Percentiles rank a stretch among this genome's conserved stretches.
phyloP scores from a whole-genome alignment of 2,113 vertebrate genomes.

The Vimba vimba region DNA sequence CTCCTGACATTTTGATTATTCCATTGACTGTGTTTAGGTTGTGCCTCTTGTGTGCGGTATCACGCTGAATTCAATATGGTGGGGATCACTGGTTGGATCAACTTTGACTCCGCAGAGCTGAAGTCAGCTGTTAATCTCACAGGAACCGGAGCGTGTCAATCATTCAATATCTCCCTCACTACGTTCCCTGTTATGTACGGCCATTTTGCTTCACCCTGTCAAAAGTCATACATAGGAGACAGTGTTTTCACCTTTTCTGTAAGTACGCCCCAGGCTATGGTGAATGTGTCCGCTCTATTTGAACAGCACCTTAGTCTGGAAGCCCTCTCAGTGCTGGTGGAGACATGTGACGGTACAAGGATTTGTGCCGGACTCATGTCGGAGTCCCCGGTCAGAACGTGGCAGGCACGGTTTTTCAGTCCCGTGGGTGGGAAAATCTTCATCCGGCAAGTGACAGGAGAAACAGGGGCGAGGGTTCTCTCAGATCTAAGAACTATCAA shows the following conservation, averaged over 20 bases:
- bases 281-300: constrained; percentile 63
- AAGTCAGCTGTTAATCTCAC: constrained; percentile 65
- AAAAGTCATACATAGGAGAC: constrained; percentile 66
- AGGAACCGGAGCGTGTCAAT: constrained; percentile 62
- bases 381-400: constrained; percentile 54
- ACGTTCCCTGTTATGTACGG: constrained; percentile 78
- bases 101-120: constrained; percentile 64
- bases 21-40: constrained; percentile 64
- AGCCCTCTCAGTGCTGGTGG: constrained; percentile 72
- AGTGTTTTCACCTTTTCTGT: constrained; percentile 62
- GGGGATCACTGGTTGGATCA: constrained; percentile 72
- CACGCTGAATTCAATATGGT: constrained; percentile 75
- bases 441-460: constrained; percentile 64
- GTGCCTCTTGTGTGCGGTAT: constrained; percentile 62
- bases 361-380: constrained; percentile 71
- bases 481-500: constrained; percentile 67
- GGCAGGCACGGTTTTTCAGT: constrained; percentile 72
- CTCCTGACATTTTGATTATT: background rate
- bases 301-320: constrained; percentile 61
- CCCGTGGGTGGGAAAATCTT: constrained; percentile 74
- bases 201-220: constrained; percentile 71
- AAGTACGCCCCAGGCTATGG: background rate
- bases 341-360: constrained; percentile 65
- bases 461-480: constrained; percentile 58
- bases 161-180: constrained; percentile 67